These are phyloP conservation scores for Orchestia grillus DNA, from an alignment of 1,140 invertebrate genomes.

Conservation along the genomic window DNA sequence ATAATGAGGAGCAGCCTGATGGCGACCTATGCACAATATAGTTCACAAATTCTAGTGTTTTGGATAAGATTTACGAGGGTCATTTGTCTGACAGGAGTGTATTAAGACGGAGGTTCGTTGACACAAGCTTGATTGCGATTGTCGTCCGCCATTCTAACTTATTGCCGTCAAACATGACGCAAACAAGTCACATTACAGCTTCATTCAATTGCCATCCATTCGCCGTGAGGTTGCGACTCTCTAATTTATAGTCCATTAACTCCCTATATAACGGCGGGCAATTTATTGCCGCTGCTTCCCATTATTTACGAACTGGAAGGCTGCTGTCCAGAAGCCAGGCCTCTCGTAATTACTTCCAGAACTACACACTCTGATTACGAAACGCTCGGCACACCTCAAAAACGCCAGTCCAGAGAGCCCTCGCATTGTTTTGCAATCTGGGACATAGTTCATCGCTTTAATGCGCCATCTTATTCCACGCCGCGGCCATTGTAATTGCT, in stretches of 20 bases:
- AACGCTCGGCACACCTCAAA: conserved; percentile 7
- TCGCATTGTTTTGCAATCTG: not conserved
- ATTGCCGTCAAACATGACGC: conserved; percentile 49
- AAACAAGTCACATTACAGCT: conserved; percentile 54
- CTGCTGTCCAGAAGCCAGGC: conserved; percentile 18
- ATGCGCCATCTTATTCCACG: not conserved
- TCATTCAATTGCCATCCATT: conserved; percentile 56
- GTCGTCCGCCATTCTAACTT: not conserved
- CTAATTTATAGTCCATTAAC: conserved; percentile 52
- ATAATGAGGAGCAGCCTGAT: conserved; percentile 8
- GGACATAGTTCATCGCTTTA: not conserved
- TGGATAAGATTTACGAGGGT: conserved; percentile 27
- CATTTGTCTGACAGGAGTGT: conserved; percentile 2
- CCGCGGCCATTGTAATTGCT: no score
- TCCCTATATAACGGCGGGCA: conserved; percentile 48
- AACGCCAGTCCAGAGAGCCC: not conserved
- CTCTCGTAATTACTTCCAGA: conserved; percentile 16
- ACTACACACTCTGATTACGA: not conserved
- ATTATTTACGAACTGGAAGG: conserved; percentile 51
- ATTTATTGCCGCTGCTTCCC: conserved; percentile 34
- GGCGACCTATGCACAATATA: not conserved
- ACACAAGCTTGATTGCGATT: conserved; percentile 52
- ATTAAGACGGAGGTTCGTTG: conserved; percentile 50
- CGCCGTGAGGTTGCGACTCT: conserved; percentile 49
- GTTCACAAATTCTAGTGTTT: conserved; percentile 32